Evolutionary conservation across 2,113 vertebrate species (phyloP), one percentile per base, ranked within the genome.

Genomic region (Antechinus stuartii): DNA sequence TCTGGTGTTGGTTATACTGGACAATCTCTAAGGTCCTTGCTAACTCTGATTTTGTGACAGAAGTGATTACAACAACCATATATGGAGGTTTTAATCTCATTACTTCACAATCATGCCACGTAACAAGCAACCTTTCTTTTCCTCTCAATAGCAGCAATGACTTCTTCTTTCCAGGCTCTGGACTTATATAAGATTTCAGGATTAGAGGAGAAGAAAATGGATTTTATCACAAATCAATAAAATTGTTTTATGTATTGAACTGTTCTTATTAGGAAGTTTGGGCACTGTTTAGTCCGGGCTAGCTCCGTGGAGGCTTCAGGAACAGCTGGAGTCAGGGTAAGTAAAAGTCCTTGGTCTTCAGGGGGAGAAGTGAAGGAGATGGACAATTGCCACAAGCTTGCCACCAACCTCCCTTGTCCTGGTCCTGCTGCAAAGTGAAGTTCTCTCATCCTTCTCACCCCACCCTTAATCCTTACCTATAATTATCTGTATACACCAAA

Each of bases 41-140:
- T 84, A 42, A 42, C 6, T 76, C 68, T 42, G 68, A 84, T 84
- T 84, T 84, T 84, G 68, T 84, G 68, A 8, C n/a, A 95, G 26
- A 42, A 92, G 90, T 92, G 95, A 95, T 95, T 90, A 54, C 12
- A 35, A n/a, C 54, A 95, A 26, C 11, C 55, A 16, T 26, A 42
- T 26, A 1, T 96, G 96, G 92, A 94, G 95, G 53, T 90, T 47
- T 47, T 25, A 46, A 1, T 89, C 94, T 5, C 27, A 30, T 89
- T 76, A 92, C 52, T 91, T 91, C 61, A 42, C 84, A 47, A 25
- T 50, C 91, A 24, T 68, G 27, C 26, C 53, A 61, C 3, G 0
- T 47, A 90, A 95, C 25, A 76, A 76, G 16, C 6, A 42, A 42
- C 68, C n/a, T 6, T 42, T 23, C 68, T 84, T 84, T 84, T 8